Evolutionary conservation across 2,888 invertebrate species (phyloP).

Genomic region (Sarcophaga caerulescens): DNA sequence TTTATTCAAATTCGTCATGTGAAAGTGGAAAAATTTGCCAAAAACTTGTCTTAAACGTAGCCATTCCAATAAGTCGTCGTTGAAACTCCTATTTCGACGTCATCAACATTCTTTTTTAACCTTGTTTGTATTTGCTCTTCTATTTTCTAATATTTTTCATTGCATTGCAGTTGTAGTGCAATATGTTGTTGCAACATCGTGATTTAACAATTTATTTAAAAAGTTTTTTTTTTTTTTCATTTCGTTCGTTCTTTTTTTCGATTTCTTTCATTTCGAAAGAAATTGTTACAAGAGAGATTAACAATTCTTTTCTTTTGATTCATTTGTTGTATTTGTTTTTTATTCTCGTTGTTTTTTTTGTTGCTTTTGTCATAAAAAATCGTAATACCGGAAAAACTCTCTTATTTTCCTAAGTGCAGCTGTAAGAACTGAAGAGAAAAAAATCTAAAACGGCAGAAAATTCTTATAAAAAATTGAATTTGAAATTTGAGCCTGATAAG

Average conservation of each 20-base stretch:
- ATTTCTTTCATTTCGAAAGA: slow-evolving; percentile 53
- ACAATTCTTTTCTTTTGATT: slow-evolving; percentile 61
- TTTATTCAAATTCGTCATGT: too few relatives aligned
- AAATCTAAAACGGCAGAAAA: background rate
- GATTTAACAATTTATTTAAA: slow-evolving; percentile 69
- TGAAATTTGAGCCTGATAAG: slow-evolving; percentile 68
- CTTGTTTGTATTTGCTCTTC: background rate
- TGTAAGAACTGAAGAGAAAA: slow-evolving; percentile 33
- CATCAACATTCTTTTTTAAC: background rate
- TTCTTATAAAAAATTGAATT: slow-evolving; percentile 51
- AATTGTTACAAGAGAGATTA: slow-evolving; percentile 65
- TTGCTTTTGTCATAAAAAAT: slow-evolving; percentile 35
- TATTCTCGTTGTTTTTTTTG: slow-evolving; percentile 13
- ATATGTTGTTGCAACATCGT: slow-evolving; percentile 65
- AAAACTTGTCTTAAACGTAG: background rate
- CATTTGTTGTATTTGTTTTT: slow-evolving; percentile 53
- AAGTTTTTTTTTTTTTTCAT: slow-evolving; percentile 40
- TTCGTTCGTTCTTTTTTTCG: slow-evolving; percentile 19
- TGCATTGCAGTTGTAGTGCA: slow-evolving; percentile 50
- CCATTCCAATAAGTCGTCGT: background rate
- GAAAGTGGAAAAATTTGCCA: too few relatives aligned
- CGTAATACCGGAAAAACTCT: slow-evolving; percentile 61
- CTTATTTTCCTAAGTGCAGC: slow-evolving; percentile 63
- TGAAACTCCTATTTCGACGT: background rate
- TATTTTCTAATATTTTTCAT: slow-evolving; percentile 13